Evolutionary conservation across 2,113 vertebrate species (phyloP).

Genomic region (Tenebrosternarchus preto): DNA sequence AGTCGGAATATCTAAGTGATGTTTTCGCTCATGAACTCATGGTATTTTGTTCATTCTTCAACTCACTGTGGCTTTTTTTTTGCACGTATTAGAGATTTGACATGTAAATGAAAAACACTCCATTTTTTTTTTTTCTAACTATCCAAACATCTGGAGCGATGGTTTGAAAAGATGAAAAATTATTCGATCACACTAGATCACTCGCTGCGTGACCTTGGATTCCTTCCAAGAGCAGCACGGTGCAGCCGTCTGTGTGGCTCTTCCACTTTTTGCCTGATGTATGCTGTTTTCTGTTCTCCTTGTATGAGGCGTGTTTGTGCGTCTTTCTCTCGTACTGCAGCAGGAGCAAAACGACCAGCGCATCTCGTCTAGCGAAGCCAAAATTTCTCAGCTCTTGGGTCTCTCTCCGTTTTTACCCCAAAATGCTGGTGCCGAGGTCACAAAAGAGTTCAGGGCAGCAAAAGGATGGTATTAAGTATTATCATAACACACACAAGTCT

Average conservation of each 20-base stretch:
- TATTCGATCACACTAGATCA: conserved; percentile 72
- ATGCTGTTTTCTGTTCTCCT: conserved; percentile 59
- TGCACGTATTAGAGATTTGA: conserved; percentile 61
- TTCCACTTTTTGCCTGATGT: conserved; percentile 63
- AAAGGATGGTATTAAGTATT: conserved; percentile 67
- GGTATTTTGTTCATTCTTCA: conserved; percentile 10
- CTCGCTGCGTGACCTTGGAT: conserved; percentile 58
- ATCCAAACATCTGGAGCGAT: conserved; percentile 74
- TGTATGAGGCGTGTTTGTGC: conserved; percentile 47
- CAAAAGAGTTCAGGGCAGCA: conserved; percentile 62
- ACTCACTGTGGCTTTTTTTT: conserved; percentile 17
- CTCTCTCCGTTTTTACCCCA: not conserved
- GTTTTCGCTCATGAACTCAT: not conserved
- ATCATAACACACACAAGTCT: conserved; percentile 62
- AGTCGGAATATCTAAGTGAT: conserved; percentile 30
- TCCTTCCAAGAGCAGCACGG: conserved; percentile 69
- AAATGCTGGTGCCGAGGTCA: conserved; percentile 57
- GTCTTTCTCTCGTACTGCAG: conserved; percentile 24
- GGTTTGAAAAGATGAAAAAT: conserved; percentile 71
- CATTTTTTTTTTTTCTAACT: conserved; percentile 25
- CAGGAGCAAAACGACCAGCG: not conserved
- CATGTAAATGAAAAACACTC: conserved; percentile 35
- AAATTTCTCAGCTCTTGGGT: not conserved
- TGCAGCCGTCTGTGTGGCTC: conserved; percentile 67
- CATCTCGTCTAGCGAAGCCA: conserved; percentile 5